Conservation (phyloP, 2,888 invertebrate genomes). For the Cetonia aurata region DNA sequence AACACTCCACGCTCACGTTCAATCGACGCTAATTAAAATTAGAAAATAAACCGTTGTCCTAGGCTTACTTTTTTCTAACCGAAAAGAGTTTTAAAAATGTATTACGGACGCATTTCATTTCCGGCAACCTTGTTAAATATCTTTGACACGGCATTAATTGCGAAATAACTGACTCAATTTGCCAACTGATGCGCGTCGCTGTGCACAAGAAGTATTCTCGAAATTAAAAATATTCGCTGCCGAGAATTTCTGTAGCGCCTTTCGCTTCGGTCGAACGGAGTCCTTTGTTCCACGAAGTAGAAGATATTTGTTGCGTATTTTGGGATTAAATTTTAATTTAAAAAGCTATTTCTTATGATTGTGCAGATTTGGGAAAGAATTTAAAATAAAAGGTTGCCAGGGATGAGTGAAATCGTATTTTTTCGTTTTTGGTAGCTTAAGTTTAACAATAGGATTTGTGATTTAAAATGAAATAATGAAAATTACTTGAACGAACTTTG, state of each 20-base stretch:
- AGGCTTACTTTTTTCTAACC: neutral
- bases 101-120: neutral
- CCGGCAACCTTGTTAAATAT: neutral
- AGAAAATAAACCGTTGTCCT: too few species aligned
- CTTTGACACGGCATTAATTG: conserved; percentile 20
- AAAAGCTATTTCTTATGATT: neutral
- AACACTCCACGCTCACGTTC: neutral
- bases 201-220: conserved; percentile 16
- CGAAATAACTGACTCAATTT: conserved; percentile 31
- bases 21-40: neutral
- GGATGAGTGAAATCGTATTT: too few species aligned
- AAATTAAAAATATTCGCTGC: conserved; percentile 27
- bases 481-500: too few species aligned
- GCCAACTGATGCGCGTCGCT: conserved; percentile 15
- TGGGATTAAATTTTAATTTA: conserved; percentile 33
- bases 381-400: neutral
- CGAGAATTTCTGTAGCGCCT: conserved; percentile 25
- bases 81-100: neutral
- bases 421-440: too few species aligned
- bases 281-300: conserved; percentile 22
- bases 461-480: too few species aligned
- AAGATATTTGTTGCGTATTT: conserved; percentile 34
- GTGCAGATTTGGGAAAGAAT: neutral
- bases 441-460: too few species aligned
- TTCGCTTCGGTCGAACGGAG: conserved; percentile 15